These are phyloP conservation scores for Macaca mulatta DNA, from an alignment of 2,113 vertebrate species.

Conservation along the genomic window DNA sequence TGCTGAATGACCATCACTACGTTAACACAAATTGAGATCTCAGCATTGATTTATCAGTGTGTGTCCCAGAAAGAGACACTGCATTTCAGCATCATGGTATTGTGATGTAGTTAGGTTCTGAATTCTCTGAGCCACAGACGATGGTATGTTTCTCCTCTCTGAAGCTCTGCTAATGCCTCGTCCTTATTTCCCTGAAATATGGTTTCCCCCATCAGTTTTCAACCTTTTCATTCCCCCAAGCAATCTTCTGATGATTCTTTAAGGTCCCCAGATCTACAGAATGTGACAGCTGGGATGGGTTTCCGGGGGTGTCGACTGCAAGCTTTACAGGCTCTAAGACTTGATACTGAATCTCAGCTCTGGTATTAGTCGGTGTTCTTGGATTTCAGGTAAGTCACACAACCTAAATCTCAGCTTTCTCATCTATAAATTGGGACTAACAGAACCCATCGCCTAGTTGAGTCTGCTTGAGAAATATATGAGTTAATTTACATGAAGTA, in stretches of 20 bases:
- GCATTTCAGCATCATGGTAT: background rate
- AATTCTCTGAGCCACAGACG: background rate
- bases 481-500: background rate
- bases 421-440: background rate
- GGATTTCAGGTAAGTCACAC: background rate
- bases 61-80: background rate
- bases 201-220: background rate
- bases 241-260: background rate
- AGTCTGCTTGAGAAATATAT: background rate
- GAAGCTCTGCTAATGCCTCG: background rate
- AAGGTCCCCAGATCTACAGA: background rate
- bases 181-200: background rate
- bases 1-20: background rate
- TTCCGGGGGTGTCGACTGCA: background rate
- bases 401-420: background rate
- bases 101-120: background rate
- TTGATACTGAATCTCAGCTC: background rate
- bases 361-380: background rate
- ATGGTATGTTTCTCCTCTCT: background rate
- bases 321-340: background rate
- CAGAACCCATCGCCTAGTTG: background rate
- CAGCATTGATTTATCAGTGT: rapidly evolving
- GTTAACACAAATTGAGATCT: background rate
- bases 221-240: background rate
- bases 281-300: background rate